Evolutionary conservation across 2,888 invertebrate species (phyloP).

Genomic region (Iphiclides podalirius): DNA sequence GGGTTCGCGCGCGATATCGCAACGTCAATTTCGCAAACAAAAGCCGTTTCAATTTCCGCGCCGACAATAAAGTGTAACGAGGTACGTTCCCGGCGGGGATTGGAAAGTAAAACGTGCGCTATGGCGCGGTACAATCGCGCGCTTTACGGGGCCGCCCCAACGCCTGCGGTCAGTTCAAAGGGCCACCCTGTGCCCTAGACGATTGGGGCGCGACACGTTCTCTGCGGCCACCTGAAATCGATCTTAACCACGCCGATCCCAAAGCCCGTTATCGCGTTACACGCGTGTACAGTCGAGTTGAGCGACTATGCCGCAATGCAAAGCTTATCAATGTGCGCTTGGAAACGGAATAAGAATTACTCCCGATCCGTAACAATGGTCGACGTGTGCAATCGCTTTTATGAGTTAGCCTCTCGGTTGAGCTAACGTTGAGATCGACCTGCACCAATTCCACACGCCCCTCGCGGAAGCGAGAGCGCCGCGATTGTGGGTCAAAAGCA

Average conservation of each 20-base stretch:
- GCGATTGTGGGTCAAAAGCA: conserved; percentile 44
- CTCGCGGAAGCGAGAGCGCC: conserved; percentile 58
- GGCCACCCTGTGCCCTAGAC: conserved; percentile 48
- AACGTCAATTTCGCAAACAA: conserved; percentile 26
- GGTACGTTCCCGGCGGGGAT: conserved; percentile 43
- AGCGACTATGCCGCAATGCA: conserved; percentile 55
- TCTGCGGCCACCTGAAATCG: neutral
- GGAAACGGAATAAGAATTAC: conserved; percentile 68
- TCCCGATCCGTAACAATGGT: conserved; percentile 45
- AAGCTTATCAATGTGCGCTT: conserved; percentile 58
- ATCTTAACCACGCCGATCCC: neutral
- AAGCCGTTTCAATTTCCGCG: conserved; percentile 36
- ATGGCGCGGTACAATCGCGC: conserved; percentile 52
- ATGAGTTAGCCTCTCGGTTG: conserved; percentile 44
- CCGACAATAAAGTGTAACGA: conserved; percentile 38
- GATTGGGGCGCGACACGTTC: conserved; percentile 15
- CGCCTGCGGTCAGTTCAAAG: conserved; percentile 67
- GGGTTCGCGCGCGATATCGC: neutral
- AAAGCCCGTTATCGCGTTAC: conserved; percentile 30
- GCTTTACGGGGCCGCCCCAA: conserved; percentile 48
- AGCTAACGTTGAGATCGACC: conserved; percentile 57
- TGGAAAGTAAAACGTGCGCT: conserved; percentile 52
- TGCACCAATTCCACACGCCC: conserved; percentile 69
- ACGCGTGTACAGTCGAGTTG: conserved; percentile 43
- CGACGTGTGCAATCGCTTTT: conserved; percentile 31